Evolutionary conservation across 2,797 vertebrate species (phyloP).

Genomic region (Cheirogaleus major): DNA sequence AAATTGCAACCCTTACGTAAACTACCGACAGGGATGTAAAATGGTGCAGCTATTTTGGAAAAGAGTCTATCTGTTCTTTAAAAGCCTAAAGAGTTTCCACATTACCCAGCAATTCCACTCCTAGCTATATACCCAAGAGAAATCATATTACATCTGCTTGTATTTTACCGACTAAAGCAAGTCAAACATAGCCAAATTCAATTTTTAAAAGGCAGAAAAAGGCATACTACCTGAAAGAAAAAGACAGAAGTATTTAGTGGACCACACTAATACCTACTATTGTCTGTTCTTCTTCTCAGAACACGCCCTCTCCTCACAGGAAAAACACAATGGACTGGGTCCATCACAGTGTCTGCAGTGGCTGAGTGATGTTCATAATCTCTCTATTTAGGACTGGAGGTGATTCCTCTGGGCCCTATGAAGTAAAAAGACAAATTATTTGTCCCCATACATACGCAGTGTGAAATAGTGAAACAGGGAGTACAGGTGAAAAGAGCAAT

Average conservation of each 20-base stretch:
- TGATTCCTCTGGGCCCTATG: not conserved
- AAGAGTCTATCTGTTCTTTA: not conserved
- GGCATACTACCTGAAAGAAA: not conserved
- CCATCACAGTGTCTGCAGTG: not conserved
- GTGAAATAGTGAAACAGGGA: not conserved
- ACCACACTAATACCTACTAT: not conserved
- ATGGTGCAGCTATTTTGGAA: not conserved
- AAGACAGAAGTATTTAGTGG: not conserved
- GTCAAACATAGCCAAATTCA: not conserved
- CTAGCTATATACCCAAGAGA: not conserved
- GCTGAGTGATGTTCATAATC: not conserved
- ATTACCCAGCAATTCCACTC: not conserved
- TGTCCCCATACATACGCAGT: not conserved
- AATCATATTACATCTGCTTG: not conserved
- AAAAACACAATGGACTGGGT: not conserved
- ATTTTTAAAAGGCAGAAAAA: not conserved
- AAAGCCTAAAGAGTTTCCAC: not conserved
- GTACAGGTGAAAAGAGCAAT: not conserved
- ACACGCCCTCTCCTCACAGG: not conserved
- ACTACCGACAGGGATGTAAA: not conserved
- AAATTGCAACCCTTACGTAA: not conserved
- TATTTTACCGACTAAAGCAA: not conserved
- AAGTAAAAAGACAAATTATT: not conserved
- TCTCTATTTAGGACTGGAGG: not conserved
- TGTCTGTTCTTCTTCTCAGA: not conserved